A percentile compares a stretch with the other conserved stretches of the same genome.
phyloP scores from a whole-genome alignment of 2,113 vertebrate genomes.

The Siphamia tubifer region DNA sequence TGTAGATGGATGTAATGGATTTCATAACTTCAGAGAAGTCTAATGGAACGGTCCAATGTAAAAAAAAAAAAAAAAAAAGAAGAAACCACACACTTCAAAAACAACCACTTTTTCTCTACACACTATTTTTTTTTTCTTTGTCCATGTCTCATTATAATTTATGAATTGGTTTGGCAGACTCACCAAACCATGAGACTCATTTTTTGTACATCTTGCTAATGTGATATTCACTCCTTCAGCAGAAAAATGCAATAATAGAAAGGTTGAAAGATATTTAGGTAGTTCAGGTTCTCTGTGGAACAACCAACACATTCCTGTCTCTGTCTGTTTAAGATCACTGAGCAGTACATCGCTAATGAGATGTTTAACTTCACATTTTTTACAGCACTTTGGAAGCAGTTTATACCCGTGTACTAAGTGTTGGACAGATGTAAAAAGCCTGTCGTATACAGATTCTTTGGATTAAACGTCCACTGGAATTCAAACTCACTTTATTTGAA shows the following conservation, averaged over 20 bases:
- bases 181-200: background rate
- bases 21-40: too few species aligned
- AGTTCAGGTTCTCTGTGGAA: background rate
- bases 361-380: background rate
- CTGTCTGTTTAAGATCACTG: conserved; percentile 13
- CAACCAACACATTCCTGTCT: conserved; percentile 3
- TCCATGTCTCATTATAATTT: background rate
- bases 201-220: background rate
- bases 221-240: conserved; percentile 2
- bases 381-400: conserved; percentile 8
- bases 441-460: too few species aligned
- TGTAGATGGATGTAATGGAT: too few species aligned
- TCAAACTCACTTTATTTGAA: too few species aligned
- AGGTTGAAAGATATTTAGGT: conserved; percentile 20
- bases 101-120: too few species aligned
- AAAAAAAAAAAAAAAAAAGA: too few species aligned
- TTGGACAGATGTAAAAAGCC: too few species aligned
- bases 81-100: too few species aligned
- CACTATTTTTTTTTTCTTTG: too few species aligned
- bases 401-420: background rate
- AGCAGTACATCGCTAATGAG: conserved; percentile 13
- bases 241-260: conserved; percentile 14
- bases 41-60: too few species aligned
- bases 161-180: background rate
- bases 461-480: too few species aligned